Conservation (phyloP, 2,113 vertebrate species). For the Mola mola region DNA sequence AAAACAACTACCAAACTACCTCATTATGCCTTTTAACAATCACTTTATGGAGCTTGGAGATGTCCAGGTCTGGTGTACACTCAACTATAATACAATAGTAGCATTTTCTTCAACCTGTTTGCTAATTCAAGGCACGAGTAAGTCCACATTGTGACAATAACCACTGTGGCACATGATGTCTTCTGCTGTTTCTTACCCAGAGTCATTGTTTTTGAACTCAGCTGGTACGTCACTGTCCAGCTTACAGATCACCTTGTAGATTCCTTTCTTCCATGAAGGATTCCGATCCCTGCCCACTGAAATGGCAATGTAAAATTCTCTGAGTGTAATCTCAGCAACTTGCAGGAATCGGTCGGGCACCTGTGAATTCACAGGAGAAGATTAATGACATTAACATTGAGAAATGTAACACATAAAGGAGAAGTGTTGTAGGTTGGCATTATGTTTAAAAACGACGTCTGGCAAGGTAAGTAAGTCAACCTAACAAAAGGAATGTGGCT, state of each 20-base stretch:
- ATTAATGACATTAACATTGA: not conserved
- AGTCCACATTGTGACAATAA: slow-evolving; percentile 44
- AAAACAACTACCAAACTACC: too few species aligned
- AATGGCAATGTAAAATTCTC: slow-evolving; percentile 89
- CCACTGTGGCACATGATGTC: slow-evolving; percentile 38
- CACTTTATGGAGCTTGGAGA: too few species aligned
- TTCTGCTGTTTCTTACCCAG: slow-evolving; percentile 14
- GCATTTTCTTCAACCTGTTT: not conserved
- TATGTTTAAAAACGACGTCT: too few species aligned
- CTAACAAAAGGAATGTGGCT: too few species aligned
- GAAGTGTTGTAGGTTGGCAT: not conserved
- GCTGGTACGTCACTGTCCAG: slow-evolving; percentile 89
- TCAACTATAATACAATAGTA: too few species aligned
- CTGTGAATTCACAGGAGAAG: slow-evolving; percentile 71
- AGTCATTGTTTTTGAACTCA: slow-evolving; percentile 77
- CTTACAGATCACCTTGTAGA: slow-evolving; percentile 97
- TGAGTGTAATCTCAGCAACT: slow-evolving; percentile 87
- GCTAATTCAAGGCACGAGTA: slow-evolving; percentile 11
- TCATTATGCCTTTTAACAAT: too few species aligned
- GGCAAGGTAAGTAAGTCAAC: too few species aligned
- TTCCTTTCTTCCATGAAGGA: slow-evolving; percentile 95
- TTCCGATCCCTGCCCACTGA: slow-evolving; percentile 85
- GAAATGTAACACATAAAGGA: not conserved
- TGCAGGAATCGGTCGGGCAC: slow-evolving; percentile 90
- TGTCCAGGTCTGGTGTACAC: too few species aligned